These are phyloP conservation scores for Dynastes maya DNA, from an alignment of 2,888 invertebrate species.

Conservation along the genomic window DNA sequence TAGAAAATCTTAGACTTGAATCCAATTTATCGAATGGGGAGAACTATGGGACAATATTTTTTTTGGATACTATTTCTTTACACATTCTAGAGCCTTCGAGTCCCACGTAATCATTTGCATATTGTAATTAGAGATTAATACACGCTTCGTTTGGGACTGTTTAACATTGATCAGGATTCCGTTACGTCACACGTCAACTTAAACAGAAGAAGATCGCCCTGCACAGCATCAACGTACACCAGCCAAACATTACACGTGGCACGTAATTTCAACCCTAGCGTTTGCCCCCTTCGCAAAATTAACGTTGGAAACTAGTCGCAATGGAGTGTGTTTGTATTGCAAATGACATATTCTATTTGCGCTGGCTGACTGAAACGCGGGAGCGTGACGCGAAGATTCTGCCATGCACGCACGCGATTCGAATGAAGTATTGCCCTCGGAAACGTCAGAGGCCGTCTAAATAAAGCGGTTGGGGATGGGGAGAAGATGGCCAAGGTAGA, in stretches of 20 bases:
- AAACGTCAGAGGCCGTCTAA: not conserved
- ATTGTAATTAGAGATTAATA: constrained; percentile 14
- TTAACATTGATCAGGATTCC: constrained; percentile 40
- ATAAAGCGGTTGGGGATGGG: not conserved
- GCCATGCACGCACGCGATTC: not conserved
- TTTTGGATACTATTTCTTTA: too few species aligned
- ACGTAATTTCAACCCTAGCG: constrained; percentile 8
- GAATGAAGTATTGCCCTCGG: constrained; percentile 22
- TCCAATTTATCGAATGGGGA: too few species aligned
- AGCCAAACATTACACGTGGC: constrained; percentile 12
- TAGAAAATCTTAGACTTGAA: too few species aligned
- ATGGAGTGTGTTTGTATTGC: constrained; percentile 47
- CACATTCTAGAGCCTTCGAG: too few species aligned
- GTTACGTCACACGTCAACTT: constrained; percentile 18
- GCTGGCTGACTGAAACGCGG: constrained; percentile 31
- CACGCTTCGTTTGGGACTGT: not conserved
- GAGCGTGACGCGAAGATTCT: constrained; percentile 31
- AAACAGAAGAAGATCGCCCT: constrained; percentile 42
- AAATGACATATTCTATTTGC: constrained; percentile 48
- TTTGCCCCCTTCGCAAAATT: constrained; percentile 25
- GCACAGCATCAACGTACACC: constrained; percentile 1
- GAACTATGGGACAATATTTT: too few species aligned
- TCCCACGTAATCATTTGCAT: not conserved
- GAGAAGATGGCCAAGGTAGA: not conserved
- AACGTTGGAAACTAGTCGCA: constrained; percentile 28